Base-by-base conservation (phyloP, 2,797 vertebrate genomes). In the Phoebastria nigripes region DNA sequence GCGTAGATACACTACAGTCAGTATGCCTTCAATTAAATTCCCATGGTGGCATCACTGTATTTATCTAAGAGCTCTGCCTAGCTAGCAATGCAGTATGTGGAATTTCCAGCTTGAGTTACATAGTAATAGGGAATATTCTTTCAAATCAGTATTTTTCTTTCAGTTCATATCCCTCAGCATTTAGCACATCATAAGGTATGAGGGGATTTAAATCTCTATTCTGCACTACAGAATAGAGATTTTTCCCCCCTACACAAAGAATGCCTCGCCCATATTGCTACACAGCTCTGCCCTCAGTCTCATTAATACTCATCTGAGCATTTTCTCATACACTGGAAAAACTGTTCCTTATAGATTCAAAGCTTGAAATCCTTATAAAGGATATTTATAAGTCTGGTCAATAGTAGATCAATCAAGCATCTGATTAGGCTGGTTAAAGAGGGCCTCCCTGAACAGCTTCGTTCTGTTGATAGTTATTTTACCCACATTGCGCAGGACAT, bases 401-500 rank as follows among this genome's bases (percentile, higher is more conserved):
- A 82, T 19, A 77, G 73, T 9, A 90, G 69, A 96, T 94, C 81
- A 90, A 83, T 90, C 54, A 69, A 87, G 84, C 46, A 59, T 44
- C 49, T 71, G 77, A 65, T 3, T 6, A 47, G 28, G 81, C 62
- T 41, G 65, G 26, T 79, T 54, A 73, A 46, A 44, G 55, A 74
- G 89, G 65, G 42, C 5, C 47, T 63, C 84, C 28, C 18, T 3
- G 46, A 52, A 35, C 54, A 79, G 85, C 19, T 26, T 19, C 15
- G 33, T 59, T 26, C 65, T 28, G n/a, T 35, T 33, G 24, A 52
- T 14, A 55, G 78, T 56, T 72, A 71, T 24, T 84, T 79, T 17
- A 37, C 28, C 61, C n/a, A 33, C 44, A 33, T 28, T 26, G 52
- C 11, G 26, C 81, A 46, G 74, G 44, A 54, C 35, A 6, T 11